Base-by-base conservation (phyloP, 2,888 invertebrate species). In the Polyommatus iphigenia region DNA sequence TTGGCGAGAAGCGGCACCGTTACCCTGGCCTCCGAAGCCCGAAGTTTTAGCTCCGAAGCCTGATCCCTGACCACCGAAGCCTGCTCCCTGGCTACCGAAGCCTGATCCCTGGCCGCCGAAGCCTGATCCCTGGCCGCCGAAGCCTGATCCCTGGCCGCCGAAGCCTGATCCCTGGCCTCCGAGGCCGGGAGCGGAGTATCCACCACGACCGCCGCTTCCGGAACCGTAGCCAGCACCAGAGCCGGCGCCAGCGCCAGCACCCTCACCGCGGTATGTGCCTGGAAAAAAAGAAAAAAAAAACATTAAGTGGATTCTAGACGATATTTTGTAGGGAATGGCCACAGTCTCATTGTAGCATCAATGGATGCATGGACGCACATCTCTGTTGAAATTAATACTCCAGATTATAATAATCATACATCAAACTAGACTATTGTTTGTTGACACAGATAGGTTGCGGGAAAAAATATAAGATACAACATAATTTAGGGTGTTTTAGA, bases 251-350 rank as follows among this genome's bases (percentile, higher is more conserved):
- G 83, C 83, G 20, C 88, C 89, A 41, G 89, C 90, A 5, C 92
- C 93, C 80, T 93, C 93, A 82, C 93, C 93, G 84, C 87, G 91
- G 90, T 94, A 94, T 41, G 90, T 84, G 80, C 93, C 93, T 94
- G 86, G 1, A 88, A 85, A 59, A 32, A 78, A 77, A 76, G 67
- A 41, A 18, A 15, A 20, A 59, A 20, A 13, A 24, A 3, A 54
- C 54, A 54, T 54, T 54, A 18, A 4, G 54, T 18, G 6, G 2
- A 41, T 41, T 41, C 8, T 10, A 10, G 41, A 41, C 6, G 8
- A 41, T 41, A 41, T 7, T 41, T 41, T 41, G 41, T 41, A 41
- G 36, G 36, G 36, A 36, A 36, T 36, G 6, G 36, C 36, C 36
- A 36, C 36, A 36, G 5, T 36, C 6, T 36, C 6, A 36, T 36